Conservation (phyloP, 2,797 vertebrate genomes). For the Staurois parvus region DNA sequence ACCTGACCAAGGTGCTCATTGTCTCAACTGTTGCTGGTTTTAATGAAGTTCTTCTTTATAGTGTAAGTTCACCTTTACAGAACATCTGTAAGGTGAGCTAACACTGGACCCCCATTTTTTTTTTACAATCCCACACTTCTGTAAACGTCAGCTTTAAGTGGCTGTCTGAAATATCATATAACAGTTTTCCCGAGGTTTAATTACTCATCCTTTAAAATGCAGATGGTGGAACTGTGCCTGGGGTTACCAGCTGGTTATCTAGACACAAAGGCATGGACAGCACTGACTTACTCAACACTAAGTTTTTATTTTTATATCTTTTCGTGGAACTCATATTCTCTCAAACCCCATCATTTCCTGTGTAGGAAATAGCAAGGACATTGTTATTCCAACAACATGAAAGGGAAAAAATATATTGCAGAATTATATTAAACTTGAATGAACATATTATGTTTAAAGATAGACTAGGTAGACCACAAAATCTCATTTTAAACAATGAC, state of each 20-base stretch:
- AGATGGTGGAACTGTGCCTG: background rate
- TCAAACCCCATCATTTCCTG: constrained; percentile 34
- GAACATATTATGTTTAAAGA: no score
- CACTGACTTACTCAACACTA: constrained; percentile 4
- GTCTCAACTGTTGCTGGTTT: no score
- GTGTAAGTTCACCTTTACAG: no score
- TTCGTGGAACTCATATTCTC: constrained; percentile 11
- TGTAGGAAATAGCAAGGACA: background rate
- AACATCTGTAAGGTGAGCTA: no score
- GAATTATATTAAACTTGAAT: background rate
- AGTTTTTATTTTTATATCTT: constrained; percentile 22
- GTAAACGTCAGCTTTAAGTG: background rate
- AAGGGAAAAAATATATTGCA: background rate
- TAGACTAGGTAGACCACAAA: no score
- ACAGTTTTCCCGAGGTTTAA: background rate
- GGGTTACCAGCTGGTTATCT: constrained; percentile 4
- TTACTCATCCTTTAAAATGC: background rate
- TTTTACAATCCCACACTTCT: no score
- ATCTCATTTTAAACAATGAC: no score
- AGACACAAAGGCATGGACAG: background rate
- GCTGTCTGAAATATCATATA: background rate
- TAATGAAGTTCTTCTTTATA: no score
- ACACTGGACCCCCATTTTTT: no score
- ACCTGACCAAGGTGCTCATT: no score
- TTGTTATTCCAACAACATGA: constrained; percentile 8